Evolutionary conservation across 2,113 vertebrate species (phyloP), one percentile per base, ranked within the genome.

Genomic region (Protobothrops flavoviridis): DNA sequence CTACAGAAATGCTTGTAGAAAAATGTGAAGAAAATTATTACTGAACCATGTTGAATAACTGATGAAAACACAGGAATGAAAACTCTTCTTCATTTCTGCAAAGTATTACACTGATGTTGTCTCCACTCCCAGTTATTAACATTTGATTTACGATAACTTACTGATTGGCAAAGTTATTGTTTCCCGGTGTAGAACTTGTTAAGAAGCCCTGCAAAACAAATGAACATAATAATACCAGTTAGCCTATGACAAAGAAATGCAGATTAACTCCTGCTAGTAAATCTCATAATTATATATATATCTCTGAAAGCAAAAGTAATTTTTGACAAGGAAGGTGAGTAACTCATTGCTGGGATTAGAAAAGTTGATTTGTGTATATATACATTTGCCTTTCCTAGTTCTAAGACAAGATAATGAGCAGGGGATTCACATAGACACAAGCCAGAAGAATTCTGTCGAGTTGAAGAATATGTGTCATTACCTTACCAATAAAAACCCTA

Each of bases 171-270:
- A 52, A 1, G 0, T 45, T 90, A 95, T 64, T 93, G 93, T 94
- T 95, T 90, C 96, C 94, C 21, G 88, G 50, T 0, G 24, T 10
- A 10, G 81, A 94, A 92, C 81, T 64, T 23, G 69, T 9, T 39
- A 95, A 87, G 39, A 94, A 85, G 59, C 92, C 94, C 98, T 98
- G 89, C n/a, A 91, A 94, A 69, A 6, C 94, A 43, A 94, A 95
- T 11, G 90, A 26, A 94, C 61, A 48, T 61, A 56, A 55, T 1
- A 53, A 17, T 21, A 85, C 74, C 48, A 50, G 48, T 13, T 20
- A 57, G 50, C 87, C 87, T 90, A 21, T 90, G n/a, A 45, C n/a
- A 61, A 94, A 91, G 69, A 0, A 86, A 59, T 0, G 7, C 4
- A 26, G 55, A 96, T 0, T 3, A 23, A 3, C 10, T 2, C 90